Conservation (phyloP, 2,113 vertebrate genomes). For the Paramisgurnus dabryanus region DNA sequence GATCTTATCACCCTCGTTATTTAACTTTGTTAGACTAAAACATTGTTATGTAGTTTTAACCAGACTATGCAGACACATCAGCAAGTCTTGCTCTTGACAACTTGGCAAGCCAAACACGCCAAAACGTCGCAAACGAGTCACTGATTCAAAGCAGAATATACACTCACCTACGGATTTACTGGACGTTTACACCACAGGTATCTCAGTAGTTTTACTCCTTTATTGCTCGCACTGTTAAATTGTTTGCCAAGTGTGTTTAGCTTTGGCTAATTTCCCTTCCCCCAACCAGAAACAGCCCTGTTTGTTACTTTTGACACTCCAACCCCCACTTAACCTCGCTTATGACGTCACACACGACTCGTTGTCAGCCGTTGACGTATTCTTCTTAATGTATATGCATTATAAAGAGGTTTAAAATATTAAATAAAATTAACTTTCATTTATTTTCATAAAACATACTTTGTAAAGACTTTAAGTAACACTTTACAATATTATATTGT, state of each 20-base stretch:
- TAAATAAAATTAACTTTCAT: too few species aligned
- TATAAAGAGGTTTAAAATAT: too few species aligned
- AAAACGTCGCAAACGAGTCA: neutral
- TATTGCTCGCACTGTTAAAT: neutral
- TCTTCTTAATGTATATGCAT: neutral
- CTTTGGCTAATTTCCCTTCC: conserved; percentile 6
- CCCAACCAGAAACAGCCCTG: conserved; percentile 54
- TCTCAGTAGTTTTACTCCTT: neutral
- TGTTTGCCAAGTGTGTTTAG: neutral
- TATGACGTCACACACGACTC: conserved; percentile 40
- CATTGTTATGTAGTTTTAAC: neutral
- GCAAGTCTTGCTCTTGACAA: neutral
- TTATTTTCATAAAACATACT: too few species aligned
- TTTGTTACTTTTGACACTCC: conserved; percentile 57
- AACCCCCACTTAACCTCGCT: conserved; percentile 42
- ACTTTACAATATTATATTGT: too few species aligned
- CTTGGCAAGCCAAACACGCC: neutral
- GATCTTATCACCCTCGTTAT: too few species aligned
- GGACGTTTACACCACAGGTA: neutral
- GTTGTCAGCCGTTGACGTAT: neutral
- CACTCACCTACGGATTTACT: conserved; percentile 40
- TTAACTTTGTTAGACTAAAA: too few species aligned
- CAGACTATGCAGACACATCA: too few species aligned
- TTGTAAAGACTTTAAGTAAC: too few species aligned
- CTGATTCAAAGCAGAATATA: neutral